Evolutionary conservation across 2,888 invertebrate species (phyloP), one percentile per base, ranked within the genome.

Genomic region (Pterobdella sp.): DNA sequence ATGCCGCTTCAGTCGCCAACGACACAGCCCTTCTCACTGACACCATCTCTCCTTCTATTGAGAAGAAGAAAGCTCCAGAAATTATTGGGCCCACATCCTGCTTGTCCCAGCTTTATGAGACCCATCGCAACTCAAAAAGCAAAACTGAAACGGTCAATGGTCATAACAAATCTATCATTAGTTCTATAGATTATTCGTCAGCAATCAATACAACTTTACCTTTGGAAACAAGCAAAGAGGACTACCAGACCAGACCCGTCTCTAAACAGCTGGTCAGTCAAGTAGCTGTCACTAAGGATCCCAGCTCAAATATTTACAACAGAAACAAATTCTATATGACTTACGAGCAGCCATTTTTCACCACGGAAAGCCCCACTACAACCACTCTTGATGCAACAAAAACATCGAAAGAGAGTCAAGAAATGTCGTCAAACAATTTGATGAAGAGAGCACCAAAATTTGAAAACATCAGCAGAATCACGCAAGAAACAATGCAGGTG

Each of bases 1-100:
- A 80, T 75, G 83, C 83, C 0, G 83, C 83, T 14, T 81, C 82
- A 3, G 80, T 83, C 26, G 82, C 83, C 1, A 82, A 80, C 77
- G 81, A 81, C 76, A 83, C 83, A 3, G 82, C 81, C 35, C 81
- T 79, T 66, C 74, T 83, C 52, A 83, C 83, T 29, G 82, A 80
- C 70, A 71, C 63, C n/a, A 80, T 82, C 29, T 82, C 82, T 0
- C 83, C 82, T 0, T 81, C 81, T 63, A 79, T 73, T 26, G 69
- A 75, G 32, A 72, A 69, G 1, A 66, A 73, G 31, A 56, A 37
- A 66, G 68, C 10, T 52, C 4, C 72, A 1, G 74, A 63, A 29
- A 36, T 18, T 22, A 42, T 14, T 31, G 70, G 74, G 29, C 60
- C 70, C n/a, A 52, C 31, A 34, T 42, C 42, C 56, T 52, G 32